Evolutionary conservation across 2,888 invertebrate genomes (phyloP).

Genomic region (Drosophila birchii): DNA sequence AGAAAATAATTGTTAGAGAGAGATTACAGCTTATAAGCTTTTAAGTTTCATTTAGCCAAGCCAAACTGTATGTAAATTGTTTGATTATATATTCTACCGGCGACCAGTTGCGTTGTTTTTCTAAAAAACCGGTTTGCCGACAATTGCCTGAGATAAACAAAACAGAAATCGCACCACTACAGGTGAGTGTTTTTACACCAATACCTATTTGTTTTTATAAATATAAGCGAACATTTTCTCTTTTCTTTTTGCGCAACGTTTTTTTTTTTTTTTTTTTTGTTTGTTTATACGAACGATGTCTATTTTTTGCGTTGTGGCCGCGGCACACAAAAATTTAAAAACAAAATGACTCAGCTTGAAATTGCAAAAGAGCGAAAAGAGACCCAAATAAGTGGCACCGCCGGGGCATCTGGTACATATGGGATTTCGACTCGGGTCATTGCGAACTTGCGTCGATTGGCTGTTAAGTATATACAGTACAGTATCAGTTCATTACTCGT

Average conservation of each 20-base stretch:
- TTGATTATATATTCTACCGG: constrained; percentile 36
- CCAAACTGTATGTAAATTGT: constrained; percentile 6
- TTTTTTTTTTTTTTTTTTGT: constrained; percentile 36
- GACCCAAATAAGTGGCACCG: constrained; percentile 19
- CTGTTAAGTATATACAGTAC: constrained; percentile 7
- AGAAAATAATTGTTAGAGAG: neutral
- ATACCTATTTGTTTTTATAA: constrained; percentile 44
- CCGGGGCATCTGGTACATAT: constrained; percentile 1
- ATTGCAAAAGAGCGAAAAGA: constrained; percentile 53
- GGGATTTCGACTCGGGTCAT: constrained; percentile 8
- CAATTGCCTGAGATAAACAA: constrained; percentile 30
- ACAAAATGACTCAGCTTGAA: constrained; percentile 70
- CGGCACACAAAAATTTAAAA: constrained; percentile 48
- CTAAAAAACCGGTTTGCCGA: constrained; percentile 62
- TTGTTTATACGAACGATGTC: constrained; percentile 41
- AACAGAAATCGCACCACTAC: constrained; percentile 34
- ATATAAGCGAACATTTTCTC: constrained; percentile 57
- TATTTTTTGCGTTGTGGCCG: constrained; percentile 55
- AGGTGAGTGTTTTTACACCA: neutral
- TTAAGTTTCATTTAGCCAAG: neutral
- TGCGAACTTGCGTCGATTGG: constrained; percentile 9
- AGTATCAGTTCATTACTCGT: constrained; percentile 18
- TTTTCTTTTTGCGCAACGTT: constrained; percentile 56
- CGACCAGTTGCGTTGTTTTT: constrained; percentile 38
- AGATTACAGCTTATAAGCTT: neutral